Evolutionary conservation across 2,797 vertebrate species (phyloP), one percentile per base, ranked within the genome.

Genomic region (Hapalemur alaotrensis): DNA sequence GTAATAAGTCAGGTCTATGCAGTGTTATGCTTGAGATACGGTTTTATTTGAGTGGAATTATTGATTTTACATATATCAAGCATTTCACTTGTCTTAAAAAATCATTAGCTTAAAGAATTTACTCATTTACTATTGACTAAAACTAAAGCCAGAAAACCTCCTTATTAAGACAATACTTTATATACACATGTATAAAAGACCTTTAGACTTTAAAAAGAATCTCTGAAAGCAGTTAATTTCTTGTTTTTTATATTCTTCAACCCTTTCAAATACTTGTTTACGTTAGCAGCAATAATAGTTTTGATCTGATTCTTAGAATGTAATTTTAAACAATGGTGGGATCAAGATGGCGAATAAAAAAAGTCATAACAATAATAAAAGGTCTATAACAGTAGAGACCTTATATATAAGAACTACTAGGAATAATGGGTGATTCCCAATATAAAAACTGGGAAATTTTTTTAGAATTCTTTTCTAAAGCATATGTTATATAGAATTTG

Each of bases 41-140:
- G 4, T 89, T 89, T 93, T 82, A 69, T 61, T 91, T 72, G 25
- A 72, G 65, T 89, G 20, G 28, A 91, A 95, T 92, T 94, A 88
- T 23, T 79, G 28, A 91, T 41, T 93, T 84, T 35, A 84, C 20
- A 46, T 43, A 22, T 38, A 75, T 13, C 54, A 87, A 79, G 23
- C 30, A 38, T 92, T 91, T 95, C 11, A 87, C 18, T 79, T 94
- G 38, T 2, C 7, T 67, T 88, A 23, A 92, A 83, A 95, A 85
- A 65, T 48, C 4, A 88, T 48, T 76, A 25, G 5, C 38, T 41
- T 92, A n/a, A 50, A 92, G 83, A 57, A 5, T 48, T 65, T 25
- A 50, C 48, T 30, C 13, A 83, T 76, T 82, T 85, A 54, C 13
- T 72, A 25, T 17, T 50, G 67, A 61, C 30, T 83, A 86, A 75